A percentile compares a stretch with the other conserved stretches of the same genome.
Conservation (phyloP, 2,113 vertebrate species). For the Camarhynchus parvulus region DNA sequence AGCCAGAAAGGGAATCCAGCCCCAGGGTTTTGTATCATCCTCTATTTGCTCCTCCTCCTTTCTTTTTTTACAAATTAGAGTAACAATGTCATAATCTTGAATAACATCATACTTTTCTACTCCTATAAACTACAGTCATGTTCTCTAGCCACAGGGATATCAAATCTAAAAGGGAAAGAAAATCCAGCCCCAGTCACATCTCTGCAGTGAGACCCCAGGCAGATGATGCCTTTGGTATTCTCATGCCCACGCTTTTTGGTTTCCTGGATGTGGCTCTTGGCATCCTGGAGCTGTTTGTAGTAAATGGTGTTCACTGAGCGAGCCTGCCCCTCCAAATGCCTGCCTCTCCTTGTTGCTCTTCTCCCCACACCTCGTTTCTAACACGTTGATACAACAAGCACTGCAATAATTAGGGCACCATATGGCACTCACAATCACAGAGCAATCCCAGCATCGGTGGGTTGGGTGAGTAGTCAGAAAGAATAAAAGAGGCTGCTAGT, state of each 20-base stretch:
- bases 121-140: background rate
- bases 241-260: background rate
- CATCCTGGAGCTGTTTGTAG: background rate
- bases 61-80: background rate
- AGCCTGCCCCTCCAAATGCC: background rate
- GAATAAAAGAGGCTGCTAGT: background rate
- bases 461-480: background rate
- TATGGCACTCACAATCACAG: background rate
- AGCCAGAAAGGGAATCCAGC: background rate
- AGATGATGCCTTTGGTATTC: background rate
- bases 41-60: background rate
- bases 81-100: background rate
- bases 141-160: background rate
- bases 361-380: background rate
- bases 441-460: background rate
- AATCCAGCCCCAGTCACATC: background rate
- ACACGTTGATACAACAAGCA: background rate
- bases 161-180: background rate
- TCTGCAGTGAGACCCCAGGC: background rate
- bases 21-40: background rate
- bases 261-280: background rate
- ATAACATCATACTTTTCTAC: background rate
- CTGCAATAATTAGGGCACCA: background rate
- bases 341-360: background rate
- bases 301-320: background rate